A percentile compares a stretch with the other conserved stretches of the same genome.
Evolutionary conservation across 64 coral and sea anemone species (phyloP).

Genomic region (Dendrophyllia cribrosa): DNA sequence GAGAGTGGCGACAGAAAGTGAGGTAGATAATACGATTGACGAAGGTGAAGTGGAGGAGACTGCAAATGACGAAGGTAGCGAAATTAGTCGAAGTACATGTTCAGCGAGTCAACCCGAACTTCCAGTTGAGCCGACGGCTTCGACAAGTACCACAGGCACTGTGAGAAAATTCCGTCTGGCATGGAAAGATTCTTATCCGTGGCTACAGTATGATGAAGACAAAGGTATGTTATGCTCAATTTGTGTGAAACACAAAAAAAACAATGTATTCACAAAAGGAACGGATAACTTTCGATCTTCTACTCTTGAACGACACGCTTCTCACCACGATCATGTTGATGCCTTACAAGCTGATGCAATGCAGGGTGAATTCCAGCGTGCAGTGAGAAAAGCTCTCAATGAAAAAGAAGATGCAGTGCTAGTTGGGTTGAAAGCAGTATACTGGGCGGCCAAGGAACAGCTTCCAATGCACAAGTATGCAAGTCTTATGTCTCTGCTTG

Average conservation of each 20-base stretch:
- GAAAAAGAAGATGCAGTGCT: conserved; percentile 61
- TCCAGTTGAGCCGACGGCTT: conserved; percentile 45
- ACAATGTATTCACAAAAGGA: no score
- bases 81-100: not conserved
- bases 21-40: no score
- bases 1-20: conserved; percentile 18
- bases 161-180: conserved; percentile 43
- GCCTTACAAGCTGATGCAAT: conserved; percentile 45
- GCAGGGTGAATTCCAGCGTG: conserved; percentile 55
- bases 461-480: conserved; percentile 58
- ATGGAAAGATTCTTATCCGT: conserved; percentile 56
- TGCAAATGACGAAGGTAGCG: conserved; percentile 13
- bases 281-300: no score
- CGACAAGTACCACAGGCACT: conserved; percentile 32
- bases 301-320: conserved; percentile 40
- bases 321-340: conserved; percentile 63
- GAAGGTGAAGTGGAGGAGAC: conserved; percentile 13
- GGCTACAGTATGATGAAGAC: conserved; percentile 54
- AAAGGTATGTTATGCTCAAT: conserved; percentile 66
- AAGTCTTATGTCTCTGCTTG: conserved; percentile 58
- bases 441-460: conserved; percentile 59
- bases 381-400: conserved; percentile 58
- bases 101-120: conserved; percentile 37
- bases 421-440: conserved; percentile 61
- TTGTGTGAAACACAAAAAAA: conserved; percentile 66